Percentiles rank a stretch among this genome's conserved stretches.
Conservation (phyloP, 37 sponge, comb jelly and placozoan genomes). For the Eunapius fragilis region DNA sequence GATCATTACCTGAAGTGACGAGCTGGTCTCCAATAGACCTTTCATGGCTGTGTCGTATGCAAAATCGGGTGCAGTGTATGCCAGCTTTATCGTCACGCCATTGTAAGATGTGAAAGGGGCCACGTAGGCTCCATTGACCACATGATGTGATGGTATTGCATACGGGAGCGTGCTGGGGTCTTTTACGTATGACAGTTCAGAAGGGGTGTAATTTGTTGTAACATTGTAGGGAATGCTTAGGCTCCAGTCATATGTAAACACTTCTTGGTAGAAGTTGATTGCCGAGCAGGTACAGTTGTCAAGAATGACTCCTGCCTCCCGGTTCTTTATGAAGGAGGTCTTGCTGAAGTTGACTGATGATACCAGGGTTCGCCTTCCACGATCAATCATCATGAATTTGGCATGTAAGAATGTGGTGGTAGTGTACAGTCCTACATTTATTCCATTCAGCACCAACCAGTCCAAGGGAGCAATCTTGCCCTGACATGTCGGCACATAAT, state of each 20-base stretch:
- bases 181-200: constrained; percentile 67
- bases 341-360: constrained; percentile 91
- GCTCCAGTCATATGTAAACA: constrained; percentile 83
- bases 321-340: constrained; percentile 82
- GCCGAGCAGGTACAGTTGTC: constrained; percentile 42
- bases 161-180: constrained; percentile 19
- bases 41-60: constrained; percentile 44
- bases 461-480: constrained; percentile 75
- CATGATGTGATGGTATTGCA: constrained; percentile 14
- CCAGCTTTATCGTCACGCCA: constrained; percentile 39
- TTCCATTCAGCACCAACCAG: constrained; percentile 77
- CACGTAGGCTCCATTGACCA: constrained; percentile 62
- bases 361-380: constrained; percentile 71
- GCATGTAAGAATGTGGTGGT: constrained; percentile 87
- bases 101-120: constrained; percentile 33
- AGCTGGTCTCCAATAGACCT: constrained; percentile 13
- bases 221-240: constrained; percentile 37
- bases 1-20: constrained; percentile 43
- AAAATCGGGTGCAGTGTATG: constrained; percentile 76
- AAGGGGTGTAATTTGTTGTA: constrained; percentile 35
- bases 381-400: constrained; percentile 78
- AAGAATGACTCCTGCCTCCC: constrained; percentile 89
- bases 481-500: constrained; percentile 43
- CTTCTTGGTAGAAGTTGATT: constrained; percentile 52
- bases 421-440: constrained; percentile 59